phyloP scores from a whole-genome alignment of 2,113 vertebrate genomes.

The Megaptera novaeangliae region DNA sequence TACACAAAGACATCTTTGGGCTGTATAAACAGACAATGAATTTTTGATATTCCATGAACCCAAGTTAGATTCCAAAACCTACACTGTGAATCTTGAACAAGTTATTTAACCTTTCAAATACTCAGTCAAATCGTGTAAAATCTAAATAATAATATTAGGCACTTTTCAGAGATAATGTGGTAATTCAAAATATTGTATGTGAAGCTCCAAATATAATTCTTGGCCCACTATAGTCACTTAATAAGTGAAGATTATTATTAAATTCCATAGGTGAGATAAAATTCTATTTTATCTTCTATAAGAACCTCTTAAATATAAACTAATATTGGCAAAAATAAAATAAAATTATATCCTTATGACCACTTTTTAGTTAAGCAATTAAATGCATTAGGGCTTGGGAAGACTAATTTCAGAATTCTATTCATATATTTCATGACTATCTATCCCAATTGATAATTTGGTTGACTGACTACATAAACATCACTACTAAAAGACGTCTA shows the following conservation, averaged over 20 bases:
- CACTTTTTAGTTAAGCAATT: conserved; percentile 13
- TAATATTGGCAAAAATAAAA: conserved; percentile 17
- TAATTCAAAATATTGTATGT: conserved; percentile 14
- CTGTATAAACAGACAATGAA: neutral
- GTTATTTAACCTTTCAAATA: neutral
- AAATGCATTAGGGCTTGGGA: neutral
- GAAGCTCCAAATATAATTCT: neutral
- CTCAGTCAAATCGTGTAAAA: neutral
- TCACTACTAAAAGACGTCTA: neutral
- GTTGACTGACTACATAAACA: conserved; percentile 12
- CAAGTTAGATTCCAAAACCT: neutral
- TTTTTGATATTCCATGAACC: neutral
- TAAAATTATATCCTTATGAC: neutral
- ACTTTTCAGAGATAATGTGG: neutral
- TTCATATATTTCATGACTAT: neutral
- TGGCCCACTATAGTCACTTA: neutral
- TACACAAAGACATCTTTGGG: neutral
- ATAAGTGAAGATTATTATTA: neutral
- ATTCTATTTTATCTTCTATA: neutral
- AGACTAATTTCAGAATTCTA: neutral
- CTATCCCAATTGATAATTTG: neutral
- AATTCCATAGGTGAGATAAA: neutral
- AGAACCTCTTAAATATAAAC: neutral
- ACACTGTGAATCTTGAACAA: neutral
- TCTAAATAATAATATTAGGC: neutral